Conservation (phyloP, 2,113 vertebrate genomes). For the Serinus canaria region DNA sequence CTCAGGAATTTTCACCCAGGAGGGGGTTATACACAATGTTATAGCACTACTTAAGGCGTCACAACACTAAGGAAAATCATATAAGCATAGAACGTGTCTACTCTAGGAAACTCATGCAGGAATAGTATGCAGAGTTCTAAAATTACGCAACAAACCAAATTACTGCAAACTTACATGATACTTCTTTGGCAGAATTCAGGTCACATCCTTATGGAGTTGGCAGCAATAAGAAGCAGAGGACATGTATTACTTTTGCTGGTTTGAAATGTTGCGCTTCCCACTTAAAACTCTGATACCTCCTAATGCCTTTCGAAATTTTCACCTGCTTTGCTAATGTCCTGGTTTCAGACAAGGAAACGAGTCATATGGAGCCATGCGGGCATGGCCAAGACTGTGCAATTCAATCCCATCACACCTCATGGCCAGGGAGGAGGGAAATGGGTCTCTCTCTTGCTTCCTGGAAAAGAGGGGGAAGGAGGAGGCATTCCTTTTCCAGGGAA, state of each 20-base stretch:
- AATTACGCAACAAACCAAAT: not conserved
- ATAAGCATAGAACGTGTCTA: not conserved
- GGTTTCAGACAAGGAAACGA: rapidly evolving
- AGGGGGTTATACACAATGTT: rapidly evolving
- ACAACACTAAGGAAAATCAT: not conserved
- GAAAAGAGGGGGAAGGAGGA: not conserved
- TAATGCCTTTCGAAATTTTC: not conserved
- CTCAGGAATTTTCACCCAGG: not conserved
- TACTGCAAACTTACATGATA: constrained; percentile 72
- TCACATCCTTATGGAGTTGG: constrained; percentile 72
- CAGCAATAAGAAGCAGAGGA: constrained; percentile 38
- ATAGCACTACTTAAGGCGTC: not conserved
- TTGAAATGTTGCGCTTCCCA: not conserved
- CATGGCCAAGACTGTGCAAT: not conserved
- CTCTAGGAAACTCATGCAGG: not conserved
- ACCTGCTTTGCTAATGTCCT: not conserved
- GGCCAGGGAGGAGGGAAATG: not conserved
- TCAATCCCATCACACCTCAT: not conserved
- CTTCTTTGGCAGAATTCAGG: constrained; percentile 69
- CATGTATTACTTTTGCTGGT: not conserved
- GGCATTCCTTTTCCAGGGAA: not conserved
- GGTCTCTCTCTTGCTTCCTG: not conserved
- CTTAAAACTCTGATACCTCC: not conserved
- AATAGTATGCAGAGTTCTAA: not conserved
- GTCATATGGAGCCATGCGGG: not conserved